Evolutionary conservation across 2,888 invertebrate species (phyloP).

Genomic region (Hirtodrosophila confusa): DNA sequence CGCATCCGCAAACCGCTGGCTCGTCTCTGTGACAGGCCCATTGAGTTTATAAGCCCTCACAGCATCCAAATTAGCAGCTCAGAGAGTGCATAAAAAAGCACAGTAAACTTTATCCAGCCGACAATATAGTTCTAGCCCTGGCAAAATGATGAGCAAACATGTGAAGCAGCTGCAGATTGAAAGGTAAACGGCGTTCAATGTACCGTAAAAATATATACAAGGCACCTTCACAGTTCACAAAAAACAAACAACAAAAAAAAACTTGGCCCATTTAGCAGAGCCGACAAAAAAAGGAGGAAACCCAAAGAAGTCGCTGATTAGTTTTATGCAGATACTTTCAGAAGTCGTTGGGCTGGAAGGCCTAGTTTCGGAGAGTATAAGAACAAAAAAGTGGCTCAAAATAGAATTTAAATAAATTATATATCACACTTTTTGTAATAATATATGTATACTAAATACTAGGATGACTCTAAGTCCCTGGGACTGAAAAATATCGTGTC

Average conservation of each 20-base stretch:
- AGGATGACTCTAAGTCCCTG: too few species aligned
- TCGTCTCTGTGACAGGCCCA: conserved; percentile 57
- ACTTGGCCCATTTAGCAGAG: conserved; percentile 39
- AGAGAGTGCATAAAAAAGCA: conserved; percentile 31
- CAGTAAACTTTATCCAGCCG: conserved; percentile 32
- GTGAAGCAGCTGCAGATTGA: conserved; percentile 47
- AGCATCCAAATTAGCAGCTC: conserved; percentile 65
- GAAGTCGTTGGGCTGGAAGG: conserved; percentile 62
- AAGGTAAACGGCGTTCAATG: conserved; percentile 55
- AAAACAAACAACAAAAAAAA: conserved; percentile 16
- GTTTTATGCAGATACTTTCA: conserved; percentile 44
- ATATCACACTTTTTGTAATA: neutral
- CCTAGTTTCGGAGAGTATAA: conserved; percentile 34
- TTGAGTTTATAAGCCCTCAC: conserved; percentile 58
- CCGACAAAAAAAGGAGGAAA: conserved; percentile 35
- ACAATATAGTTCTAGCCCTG: conserved; percentile 29
- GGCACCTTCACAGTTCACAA: conserved; percentile 39
- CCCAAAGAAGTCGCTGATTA: conserved; percentile 35
- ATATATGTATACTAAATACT: too few species aligned
- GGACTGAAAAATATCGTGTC: too few species aligned
- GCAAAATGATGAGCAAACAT: conserved; percentile 52
- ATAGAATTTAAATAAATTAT: conserved; percentile 7
- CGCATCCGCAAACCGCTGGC: conserved; percentile 5
- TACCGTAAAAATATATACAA: conserved; percentile 47
- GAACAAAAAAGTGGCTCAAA: conserved; percentile 18